phyloP scores from a whole-genome alignment of 2,113 vertebrate species.

The Sylvia atricapilla region DNA sequence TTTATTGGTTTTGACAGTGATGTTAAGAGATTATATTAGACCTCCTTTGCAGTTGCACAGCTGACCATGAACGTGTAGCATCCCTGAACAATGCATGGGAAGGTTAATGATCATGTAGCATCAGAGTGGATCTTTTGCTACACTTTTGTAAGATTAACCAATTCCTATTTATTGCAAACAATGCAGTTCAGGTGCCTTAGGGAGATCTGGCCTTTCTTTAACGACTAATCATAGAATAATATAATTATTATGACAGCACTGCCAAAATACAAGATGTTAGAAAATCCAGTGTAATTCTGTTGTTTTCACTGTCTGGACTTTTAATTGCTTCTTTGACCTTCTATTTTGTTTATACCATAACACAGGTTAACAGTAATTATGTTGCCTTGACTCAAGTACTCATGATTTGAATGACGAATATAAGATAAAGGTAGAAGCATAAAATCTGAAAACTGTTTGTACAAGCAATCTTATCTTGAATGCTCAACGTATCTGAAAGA shows the following conservation, averaged over 20 bases:
- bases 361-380: not conserved
- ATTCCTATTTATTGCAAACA: not conserved
- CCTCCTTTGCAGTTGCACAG: not conserved
- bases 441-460: not conserved
- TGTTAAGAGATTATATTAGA: not conserved
- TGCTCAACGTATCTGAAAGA: not conserved
- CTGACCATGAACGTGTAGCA: rapidly evolving
- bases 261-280: not conserved
- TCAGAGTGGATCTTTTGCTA: not conserved
- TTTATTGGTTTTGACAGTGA: not conserved
- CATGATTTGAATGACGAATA: not conserved
- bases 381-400: not conserved
- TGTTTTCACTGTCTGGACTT: not conserved
- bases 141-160: not conserved
- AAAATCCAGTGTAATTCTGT: not conserved
- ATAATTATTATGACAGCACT: not conserved
- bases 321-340: not conserved
- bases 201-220: not conserved
- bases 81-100: not conserved
- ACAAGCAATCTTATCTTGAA: not conserved
- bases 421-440: not conserved
- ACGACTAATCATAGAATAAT: not conserved
- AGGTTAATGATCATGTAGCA: not conserved
- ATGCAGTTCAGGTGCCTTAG: not conserved
- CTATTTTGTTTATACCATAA: not conserved